phyloP scores from a whole-genome alignment of 2,888 invertebrate genomes.

The Coleophora deauratella region DNA sequence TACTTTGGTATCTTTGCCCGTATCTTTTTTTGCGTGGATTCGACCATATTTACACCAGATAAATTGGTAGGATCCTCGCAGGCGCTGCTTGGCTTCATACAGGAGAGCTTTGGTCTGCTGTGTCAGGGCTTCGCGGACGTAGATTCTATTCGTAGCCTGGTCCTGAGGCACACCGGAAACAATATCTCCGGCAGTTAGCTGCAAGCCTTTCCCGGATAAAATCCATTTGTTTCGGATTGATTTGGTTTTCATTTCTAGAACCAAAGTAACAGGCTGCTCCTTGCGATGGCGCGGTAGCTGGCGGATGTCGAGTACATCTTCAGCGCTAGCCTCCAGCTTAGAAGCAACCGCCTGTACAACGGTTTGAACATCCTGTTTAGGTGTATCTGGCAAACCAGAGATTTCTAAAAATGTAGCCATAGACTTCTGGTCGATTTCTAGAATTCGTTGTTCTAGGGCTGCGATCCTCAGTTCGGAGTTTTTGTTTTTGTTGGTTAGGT shows the following conservation, averaged over 20 bases:
- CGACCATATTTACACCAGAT: conserved; percentile 19
- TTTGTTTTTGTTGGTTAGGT: too few relatives aligned
- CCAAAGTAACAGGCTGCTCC: conserved; percentile 16
- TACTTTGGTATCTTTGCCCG: too few relatives aligned
- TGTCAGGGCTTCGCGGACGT: conserved; percentile 17
- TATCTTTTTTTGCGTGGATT: conserved; percentile 14
- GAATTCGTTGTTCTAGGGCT: conserved; percentile 13
- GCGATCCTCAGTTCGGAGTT: too few relatives aligned
- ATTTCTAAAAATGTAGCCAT: conserved; percentile 10
- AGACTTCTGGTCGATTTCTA: conserved; percentile 12
- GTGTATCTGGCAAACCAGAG: conserved; percentile 8
- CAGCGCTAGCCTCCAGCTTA: conserved; percentile 11
- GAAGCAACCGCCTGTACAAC: conserved; percentile 11
- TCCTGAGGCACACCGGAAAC: conserved; percentile 13
- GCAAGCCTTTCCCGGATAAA: conserved; percentile 14
- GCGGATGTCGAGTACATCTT: too few relatives aligned
- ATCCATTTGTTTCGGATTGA: conserved; percentile 15
- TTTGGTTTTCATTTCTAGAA: conserved; percentile 17
- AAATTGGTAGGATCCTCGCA: conserved; percentile 13
- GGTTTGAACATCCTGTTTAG: conserved; percentile 1
- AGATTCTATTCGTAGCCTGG: conserved; percentile 10
- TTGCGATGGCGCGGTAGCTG: conserved; percentile 10
- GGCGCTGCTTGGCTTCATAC: conserved; percentile 13
- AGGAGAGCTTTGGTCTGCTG: conserved; percentile 16
- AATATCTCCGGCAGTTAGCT: conserved; percentile 15